Evolutionary conservation across 2,113 vertebrate species (phyloP).

Genomic region (Misgurnus mizolepis): DNA sequence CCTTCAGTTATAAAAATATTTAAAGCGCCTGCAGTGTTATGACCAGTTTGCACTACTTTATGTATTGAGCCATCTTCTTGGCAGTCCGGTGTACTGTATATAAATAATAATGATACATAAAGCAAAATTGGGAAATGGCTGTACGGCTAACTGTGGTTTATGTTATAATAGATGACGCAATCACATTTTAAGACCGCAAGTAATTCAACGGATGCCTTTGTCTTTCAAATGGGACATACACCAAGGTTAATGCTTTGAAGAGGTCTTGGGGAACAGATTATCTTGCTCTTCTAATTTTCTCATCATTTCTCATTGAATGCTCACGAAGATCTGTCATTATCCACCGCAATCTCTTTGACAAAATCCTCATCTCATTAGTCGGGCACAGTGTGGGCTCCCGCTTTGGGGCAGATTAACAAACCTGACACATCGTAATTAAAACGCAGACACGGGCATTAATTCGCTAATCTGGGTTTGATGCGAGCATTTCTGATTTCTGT

Average conservation of each 20-base stretch:
- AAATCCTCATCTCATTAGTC: constrained; percentile 44
- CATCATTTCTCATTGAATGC: constrained; percentile 22
- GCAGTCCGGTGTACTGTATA: not conserved
- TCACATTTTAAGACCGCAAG: constrained; percentile 5
- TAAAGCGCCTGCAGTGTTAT: too few species aligned
- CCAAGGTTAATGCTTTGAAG: constrained; percentile 24
- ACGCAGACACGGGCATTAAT: constrained; percentile 30
- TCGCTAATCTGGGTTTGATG: constrained; percentile 12
- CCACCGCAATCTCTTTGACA: constrained; percentile 12
- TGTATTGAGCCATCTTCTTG: not conserved
- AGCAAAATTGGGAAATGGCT: not conserved
- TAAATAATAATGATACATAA: not conserved
- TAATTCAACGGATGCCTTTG: not conserved
- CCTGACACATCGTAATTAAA: constrained; percentile 49
- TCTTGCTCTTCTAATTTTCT: constrained; percentile 10
- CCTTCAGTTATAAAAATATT: too few species aligned
- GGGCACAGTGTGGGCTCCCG: constrained; percentile 24
- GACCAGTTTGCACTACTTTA: too few species aligned
- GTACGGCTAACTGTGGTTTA: not conserved
- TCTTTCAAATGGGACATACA: constrained; percentile 20
- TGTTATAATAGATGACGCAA: constrained; percentile 4
- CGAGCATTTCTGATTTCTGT: not conserved
- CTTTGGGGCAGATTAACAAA: constrained; percentile 43
- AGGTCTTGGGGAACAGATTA: not conserved
- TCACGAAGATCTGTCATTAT: constrained; percentile 20